Evolutionary conservation across 2,888 invertebrate genomes (phyloP).

Genomic region (Tiliacea citrago): DNA sequence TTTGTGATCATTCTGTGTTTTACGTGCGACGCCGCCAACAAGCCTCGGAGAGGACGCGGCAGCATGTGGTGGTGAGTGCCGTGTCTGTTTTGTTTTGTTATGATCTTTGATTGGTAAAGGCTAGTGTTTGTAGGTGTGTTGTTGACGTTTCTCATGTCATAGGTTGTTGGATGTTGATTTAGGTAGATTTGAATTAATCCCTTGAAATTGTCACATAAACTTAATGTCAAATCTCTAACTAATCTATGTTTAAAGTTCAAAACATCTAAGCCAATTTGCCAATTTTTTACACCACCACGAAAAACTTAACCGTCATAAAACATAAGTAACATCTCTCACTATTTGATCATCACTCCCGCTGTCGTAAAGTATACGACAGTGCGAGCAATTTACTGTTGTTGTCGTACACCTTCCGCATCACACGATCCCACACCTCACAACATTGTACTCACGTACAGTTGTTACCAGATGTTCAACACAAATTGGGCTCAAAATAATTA

Average conservation of each 20-base stretch:
- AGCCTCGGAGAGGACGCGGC: constrained; percentile 95
- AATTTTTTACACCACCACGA: not conserved
- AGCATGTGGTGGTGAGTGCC: constrained; percentile 97
- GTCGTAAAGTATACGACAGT: constrained; percentile 57
- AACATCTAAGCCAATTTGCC: constrained; percentile 24
- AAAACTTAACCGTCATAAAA: constrained; percentile 15
- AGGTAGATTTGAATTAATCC: not conserved
- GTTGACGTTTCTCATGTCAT: constrained; percentile 53
- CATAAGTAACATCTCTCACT: constrained; percentile 30
- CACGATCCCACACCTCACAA: constrained; percentile 21
- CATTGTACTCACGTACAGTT: constrained; percentile 38
- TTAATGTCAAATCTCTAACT: not conserved
- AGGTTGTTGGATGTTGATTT: not conserved
- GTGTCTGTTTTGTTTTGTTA: constrained; percentile 45
- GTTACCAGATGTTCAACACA: constrained; percentile 63
- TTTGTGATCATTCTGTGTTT: constrained; percentile 89
- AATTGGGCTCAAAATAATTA: constrained; percentile 77
- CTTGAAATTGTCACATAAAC: not conserved
- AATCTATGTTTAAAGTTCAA: not conserved
- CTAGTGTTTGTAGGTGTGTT: constrained; percentile 13
- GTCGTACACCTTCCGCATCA: constrained; percentile 52
- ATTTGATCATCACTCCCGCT: constrained; percentile 40
- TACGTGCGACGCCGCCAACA: constrained; percentile 89
- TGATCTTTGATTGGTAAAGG: constrained; percentile 44
- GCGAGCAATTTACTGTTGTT: constrained; percentile 42